Percentiles rank a stretch among this genome's conserved stretches.
Evolutionary conservation across 37 sponge, comb jelly and placozoan species (phyloP).

Genomic region (Aplysina aerophoba): DNA sequence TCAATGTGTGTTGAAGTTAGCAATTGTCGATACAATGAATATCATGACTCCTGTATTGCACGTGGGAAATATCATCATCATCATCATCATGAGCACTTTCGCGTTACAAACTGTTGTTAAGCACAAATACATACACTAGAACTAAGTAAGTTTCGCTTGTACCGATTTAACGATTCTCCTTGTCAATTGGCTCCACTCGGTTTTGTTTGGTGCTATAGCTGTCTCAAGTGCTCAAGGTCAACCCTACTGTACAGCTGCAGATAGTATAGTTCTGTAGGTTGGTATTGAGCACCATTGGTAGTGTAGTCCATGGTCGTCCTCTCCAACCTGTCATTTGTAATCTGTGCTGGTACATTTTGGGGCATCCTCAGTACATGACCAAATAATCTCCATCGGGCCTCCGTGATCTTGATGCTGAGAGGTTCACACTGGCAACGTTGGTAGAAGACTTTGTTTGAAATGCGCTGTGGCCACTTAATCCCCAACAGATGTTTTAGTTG

Average conservation of each 20-base stretch:
- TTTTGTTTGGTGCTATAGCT: conserved; percentile 1
- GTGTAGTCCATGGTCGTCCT: conserved; percentile 31
- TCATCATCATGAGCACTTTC: background rate
- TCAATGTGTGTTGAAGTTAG: no score
- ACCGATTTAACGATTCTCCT: conserved; percentile 2
- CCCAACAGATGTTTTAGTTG: conserved; percentile 23
- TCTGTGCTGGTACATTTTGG: conserved; percentile 8
- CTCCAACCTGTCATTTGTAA: conserved; percentile 19
- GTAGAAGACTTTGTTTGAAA: conserved; percentile 22
- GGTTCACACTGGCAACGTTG: conserved; percentile 27
- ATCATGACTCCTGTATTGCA: no score
- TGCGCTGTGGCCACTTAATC: conserved; percentile 26
- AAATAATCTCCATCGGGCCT: conserved; percentile 30
- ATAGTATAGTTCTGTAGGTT: background rate
- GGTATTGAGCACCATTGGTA: conserved; percentile 32
- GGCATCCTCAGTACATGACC: conserved; percentile 35
- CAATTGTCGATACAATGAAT: no score
- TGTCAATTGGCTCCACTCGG: conserved; percentile 17
- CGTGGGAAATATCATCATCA: no score
- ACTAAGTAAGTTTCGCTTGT: conserved; percentile 30
- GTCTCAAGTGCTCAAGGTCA: conserved; percentile 8
- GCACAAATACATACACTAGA: background rate
- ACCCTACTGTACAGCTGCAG: background rate
- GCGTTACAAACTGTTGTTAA: conserved; percentile 4
- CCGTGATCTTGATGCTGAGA: conserved; percentile 16